Evolutionary conservation across 2,113 vertebrate species (phyloP).

Genomic region (Natator depressus): DNA sequence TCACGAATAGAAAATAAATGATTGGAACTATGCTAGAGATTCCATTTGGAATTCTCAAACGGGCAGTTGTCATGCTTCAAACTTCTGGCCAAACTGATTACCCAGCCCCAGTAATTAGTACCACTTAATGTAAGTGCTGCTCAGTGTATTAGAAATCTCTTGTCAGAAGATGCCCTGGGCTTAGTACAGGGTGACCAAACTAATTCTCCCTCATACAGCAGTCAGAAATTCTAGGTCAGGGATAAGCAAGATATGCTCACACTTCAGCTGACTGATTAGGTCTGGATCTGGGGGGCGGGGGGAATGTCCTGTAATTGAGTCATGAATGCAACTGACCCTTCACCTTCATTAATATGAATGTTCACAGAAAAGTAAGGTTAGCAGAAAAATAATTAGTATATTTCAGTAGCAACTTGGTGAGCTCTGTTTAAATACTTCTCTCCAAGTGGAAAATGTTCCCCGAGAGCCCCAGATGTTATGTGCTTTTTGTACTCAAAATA

Average conservation of each 20-base stretch:
- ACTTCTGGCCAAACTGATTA: conserved; percentile 66
- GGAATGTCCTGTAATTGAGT: conserved; percentile 65
- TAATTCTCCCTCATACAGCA: conserved; percentile 61
- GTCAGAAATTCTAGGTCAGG: conserved; percentile 68
- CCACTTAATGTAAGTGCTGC: conserved; percentile 67
- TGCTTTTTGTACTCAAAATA: background rate
- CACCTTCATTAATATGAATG: conserved; percentile 64
- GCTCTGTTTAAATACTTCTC: background rate
- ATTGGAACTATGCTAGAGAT: conserved; percentile 15
- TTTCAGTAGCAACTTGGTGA: background rate
- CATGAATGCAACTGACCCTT: conserved; percentile 59
- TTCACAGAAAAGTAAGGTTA: conserved; percentile 28
- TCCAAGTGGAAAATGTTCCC: background rate
- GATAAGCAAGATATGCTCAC: conserved; percentile 48
- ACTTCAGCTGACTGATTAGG: conserved; percentile 67
- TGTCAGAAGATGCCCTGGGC: conserved; percentile 71
- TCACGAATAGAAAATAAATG: conserved; percentile 31
- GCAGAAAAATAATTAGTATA: conserved; percentile 23
- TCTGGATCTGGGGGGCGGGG: conserved; percentile 39
- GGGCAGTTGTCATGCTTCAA: conserved; percentile 8
- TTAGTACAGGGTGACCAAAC: conserved; percentile 73
- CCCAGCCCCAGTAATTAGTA: conserved; percentile 58
- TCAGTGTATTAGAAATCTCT: conserved; percentile 68
- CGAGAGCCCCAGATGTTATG: background rate
- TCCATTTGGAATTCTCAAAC: conserved; percentile 31